Conservation (phyloP, 2,888 invertebrate genomes). For the Dusona sp. region DNA sequence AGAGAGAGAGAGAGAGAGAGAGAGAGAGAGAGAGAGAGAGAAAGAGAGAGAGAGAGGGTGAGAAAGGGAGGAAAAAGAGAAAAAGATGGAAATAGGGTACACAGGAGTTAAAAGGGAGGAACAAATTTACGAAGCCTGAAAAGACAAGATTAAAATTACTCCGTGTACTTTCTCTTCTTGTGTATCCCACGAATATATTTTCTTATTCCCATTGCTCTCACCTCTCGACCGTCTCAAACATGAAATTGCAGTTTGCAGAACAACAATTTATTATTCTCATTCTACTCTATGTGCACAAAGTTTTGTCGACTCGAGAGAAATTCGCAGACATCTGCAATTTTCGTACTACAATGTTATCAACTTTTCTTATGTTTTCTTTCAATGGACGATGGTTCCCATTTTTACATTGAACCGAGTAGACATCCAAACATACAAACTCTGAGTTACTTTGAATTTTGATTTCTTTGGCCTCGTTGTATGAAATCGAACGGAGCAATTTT, state of each 20-base stretch:
- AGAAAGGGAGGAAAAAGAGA: conserved; percentile 29
- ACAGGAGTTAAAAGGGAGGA: conserved; percentile 60
- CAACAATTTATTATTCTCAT: conserved; percentile 52
- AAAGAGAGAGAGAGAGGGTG: background rate
- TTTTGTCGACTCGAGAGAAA: conserved; percentile 8
- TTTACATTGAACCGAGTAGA: background rate
- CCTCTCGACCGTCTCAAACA: conserved; percentile 18
- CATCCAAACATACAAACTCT: too few relatives aligned
- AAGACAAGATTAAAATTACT: conserved; percentile 65
- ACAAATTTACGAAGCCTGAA: conserved; percentile 59
- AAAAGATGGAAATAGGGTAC: conserved; percentile 10
- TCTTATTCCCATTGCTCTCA: conserved; percentile 16
- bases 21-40: background rate
- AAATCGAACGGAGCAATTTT: background rate
- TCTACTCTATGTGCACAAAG: conserved; percentile 32
- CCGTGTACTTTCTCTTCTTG: conserved; percentile 30
- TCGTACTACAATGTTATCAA: conserved; percentile 45
- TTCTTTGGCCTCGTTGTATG: background rate
- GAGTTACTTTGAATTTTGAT: background rate
- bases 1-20: conserved; percentile 16
- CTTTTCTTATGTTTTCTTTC: conserved; percentile 32
- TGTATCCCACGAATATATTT: conserved; percentile 47
- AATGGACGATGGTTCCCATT: background rate
- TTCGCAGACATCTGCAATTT: conserved; percentile 34
- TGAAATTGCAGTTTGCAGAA: conserved; percentile 46